Conservation (phyloP, 2,113 vertebrate genomes). For the Rattus norvegicus region GRCr8 NC_086022.1:89094501-89095000, state of each 20-base stretch:
- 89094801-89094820: not conserved
- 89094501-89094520: slow-evolving; percentile 21
- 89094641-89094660: not conserved
- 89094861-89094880: slow-evolving; percentile 1
- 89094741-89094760: not conserved
- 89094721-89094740: not conserved
- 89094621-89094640: not conserved
- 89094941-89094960: not conserved
- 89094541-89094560: not conserved
- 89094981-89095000: not conserved
- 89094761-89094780: not conserved
- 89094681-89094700: not conserved
- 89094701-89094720: not conserved
- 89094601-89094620: not conserved
- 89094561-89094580: not conserved
- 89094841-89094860: slow-evolving; percentile 7
- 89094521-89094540: not conserved
- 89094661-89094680: not conserved
- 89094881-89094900: not conserved
- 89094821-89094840: slow-evolving; percentile 32
- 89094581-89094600: not conserved
- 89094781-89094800: not conserved
- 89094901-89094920: not conserved
- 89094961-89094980: not conserved
- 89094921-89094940: not conserved